Percentiles rank a stretch among this genome's conserved stretches.
Conservation (phyloP, 2,797 vertebrate genomes). For the Sebastes alutus region DNA sequence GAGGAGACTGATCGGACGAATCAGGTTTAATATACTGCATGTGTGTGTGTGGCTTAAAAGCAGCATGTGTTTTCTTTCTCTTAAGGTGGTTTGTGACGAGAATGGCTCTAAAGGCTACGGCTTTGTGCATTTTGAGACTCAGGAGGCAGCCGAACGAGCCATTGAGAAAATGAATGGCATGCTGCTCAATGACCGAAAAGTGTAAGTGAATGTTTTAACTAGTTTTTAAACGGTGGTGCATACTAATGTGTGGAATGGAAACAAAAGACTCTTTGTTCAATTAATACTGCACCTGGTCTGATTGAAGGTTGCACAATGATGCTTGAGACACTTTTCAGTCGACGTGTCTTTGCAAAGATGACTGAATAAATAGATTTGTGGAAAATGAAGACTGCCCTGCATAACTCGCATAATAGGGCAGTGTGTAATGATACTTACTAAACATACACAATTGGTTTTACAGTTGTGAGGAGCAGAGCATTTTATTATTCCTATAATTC, state of each 20-base stretch:
- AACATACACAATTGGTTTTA: neutral
- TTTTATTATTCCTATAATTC: neutral
- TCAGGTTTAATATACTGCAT: conserved; percentile 17
- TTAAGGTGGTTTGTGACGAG: conserved; percentile 97
- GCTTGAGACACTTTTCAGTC: neutral
- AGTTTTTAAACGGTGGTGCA: neutral
- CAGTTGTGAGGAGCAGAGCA: neutral
- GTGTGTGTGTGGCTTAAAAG: conserved; percentile 34
- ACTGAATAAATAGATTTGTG: neutral
- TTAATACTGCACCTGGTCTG: neutral
- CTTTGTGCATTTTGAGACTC: conserved; percentile 99
- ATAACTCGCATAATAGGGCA: neutral
- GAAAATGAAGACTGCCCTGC: neutral
- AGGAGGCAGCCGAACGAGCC: conserved; percentile 97
- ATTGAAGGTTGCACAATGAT: neutral
- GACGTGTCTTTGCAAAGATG: neutral
- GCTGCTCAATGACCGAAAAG: conserved; percentile 98
- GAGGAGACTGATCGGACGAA: neutral
- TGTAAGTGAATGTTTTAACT: conserved; percentile 86
- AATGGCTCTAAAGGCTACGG: conserved; percentile 99
- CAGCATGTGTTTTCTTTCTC: conserved; percentile 56
- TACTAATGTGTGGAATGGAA: conserved; percentile 5
- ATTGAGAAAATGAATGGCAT: conserved; percentile 99
- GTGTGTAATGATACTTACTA: neutral
- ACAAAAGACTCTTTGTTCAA: neutral